Percentiles rank a stretch among this genome's conserved stretches.
phyloP scores from a whole-genome alignment of 2,888 invertebrate genomes.

The Lycaena phlaeas region DNA sequence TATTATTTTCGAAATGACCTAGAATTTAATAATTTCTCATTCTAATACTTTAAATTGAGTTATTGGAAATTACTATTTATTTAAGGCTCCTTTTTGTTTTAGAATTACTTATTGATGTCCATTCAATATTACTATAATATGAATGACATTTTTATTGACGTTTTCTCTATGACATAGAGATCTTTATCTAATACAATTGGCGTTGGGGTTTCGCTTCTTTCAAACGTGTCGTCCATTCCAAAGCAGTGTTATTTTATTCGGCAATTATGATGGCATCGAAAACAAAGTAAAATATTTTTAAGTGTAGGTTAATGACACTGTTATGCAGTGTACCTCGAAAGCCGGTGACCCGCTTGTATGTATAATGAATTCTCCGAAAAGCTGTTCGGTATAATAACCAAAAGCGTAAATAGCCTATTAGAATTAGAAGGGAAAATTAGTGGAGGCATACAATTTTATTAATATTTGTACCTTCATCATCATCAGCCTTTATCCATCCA shows the following conservation, averaged over 20 bases:
- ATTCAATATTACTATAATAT: too few relatives aligned
- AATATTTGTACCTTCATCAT: background rate
- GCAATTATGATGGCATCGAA: background rate
- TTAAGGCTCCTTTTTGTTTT: too few relatives aligned
- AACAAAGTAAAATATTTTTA: background rate
- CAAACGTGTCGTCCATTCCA: background rate
- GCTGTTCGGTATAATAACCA: background rate
- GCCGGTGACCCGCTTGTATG: background rate
- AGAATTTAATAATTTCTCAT: too few relatives aligned
- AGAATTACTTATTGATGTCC: too few relatives aligned
- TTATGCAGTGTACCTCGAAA: background rate
- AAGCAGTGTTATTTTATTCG: background rate
- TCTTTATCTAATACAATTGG: too few relatives aligned
- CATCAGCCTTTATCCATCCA: too few relatives aligned
- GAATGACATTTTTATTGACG: too few relatives aligned
- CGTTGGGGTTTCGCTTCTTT: too few relatives aligned
- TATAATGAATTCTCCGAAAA: conserved; percentile 1
- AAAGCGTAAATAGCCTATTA: background rate
- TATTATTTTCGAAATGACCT: too few relatives aligned
- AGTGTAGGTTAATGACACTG: background rate
- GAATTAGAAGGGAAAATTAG: background rate
- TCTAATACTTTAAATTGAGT: too few relatives aligned
- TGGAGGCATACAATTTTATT: background rate
- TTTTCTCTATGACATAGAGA: too few relatives aligned
- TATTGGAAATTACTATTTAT: too few relatives aligned